phyloP scores from a whole-genome alignment of 2,888 invertebrate genomes.

The Amphipoea lucens region DNA sequence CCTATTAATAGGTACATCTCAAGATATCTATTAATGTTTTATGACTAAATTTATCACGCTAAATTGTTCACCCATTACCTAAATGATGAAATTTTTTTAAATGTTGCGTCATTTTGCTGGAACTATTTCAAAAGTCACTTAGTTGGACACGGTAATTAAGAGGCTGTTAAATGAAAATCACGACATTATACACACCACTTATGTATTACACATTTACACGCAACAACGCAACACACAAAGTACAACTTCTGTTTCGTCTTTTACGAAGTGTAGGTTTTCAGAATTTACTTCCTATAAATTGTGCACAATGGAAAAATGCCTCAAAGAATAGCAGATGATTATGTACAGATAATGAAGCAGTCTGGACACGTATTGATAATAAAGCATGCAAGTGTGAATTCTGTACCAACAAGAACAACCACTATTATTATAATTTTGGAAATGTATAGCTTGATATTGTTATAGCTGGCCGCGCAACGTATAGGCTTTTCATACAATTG shows the following conservation, averaged over 20 bases:
- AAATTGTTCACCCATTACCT: background rate
- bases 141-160: background rate
- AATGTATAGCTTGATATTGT: too few species aligned
- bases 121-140: background rate
- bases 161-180: slow-evolving; percentile 10
- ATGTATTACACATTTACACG: background rate
- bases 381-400: background rate
- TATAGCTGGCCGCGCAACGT: too few species aligned
- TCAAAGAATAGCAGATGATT: background rate
- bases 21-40: slow-evolving; percentile 5
- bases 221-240: background rate
- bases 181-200: background rate
- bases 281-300: background rate
- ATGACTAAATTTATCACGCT: slow-evolving; percentile 18
- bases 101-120: slow-evolving; percentile 39
- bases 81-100: background rate
- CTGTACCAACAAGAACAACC: background rate
- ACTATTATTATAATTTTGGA: background rate
- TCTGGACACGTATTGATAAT: background rate
- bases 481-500: too few species aligned
- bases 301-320: background rate
- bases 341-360: background rate
- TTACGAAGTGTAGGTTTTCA: background rate
- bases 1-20: slow-evolving; percentile 1
- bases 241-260: background rate